Evolutionary conservation across 1,140 invertebrate genomes (phyloP), one percentile per base, ranked within the genome.

Genomic region (Drosophila ogumai): DNA sequence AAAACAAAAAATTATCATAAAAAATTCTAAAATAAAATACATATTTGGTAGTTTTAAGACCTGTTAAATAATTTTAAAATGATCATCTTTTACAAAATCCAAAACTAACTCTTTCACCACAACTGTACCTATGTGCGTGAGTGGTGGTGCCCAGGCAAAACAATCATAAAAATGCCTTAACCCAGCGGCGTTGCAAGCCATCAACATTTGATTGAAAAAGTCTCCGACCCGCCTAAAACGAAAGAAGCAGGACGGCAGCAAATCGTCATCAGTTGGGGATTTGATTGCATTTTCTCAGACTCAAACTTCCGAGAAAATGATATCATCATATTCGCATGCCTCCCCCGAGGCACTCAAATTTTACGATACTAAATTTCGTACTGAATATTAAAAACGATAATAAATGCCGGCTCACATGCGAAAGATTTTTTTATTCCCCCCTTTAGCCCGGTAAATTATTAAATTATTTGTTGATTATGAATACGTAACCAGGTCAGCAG

Each of bases 191-290:
- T 56, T 56, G 13, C 40, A 38, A 67, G 44, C 56, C 75, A 87
- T 87, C 80, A 88, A 87, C 68, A 68, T 80, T 87, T 87, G 84
- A 87, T 87, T 87, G 84, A 87, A 87, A 77, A 80, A 88, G 64
- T 82, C 79, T 67, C 54, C 47, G 66, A 25, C n/a, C 49, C 34
- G 34, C 15, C 13, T 36, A 49, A 44, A 49, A 28, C 43, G 40
- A 67, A 61, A 22, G 38, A 38, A 41, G 19, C 32, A 22, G 28
- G 28, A 1, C 19, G n/a, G 13, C 15, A 15, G 61, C 25, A 54
- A 80, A 72, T 72, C 68, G 65, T 79, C 81, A 82, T 84, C 81
- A 80, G 66, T 72, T 86, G 80, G 63, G 72, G 81, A 58, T 88
- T 87, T 87, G 84, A 88, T 88, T 88, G 85, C 85, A 87, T 80